phyloP scores from a whole-genome alignment of 2,888 invertebrate species.

The Piscicola geometra region DNA sequence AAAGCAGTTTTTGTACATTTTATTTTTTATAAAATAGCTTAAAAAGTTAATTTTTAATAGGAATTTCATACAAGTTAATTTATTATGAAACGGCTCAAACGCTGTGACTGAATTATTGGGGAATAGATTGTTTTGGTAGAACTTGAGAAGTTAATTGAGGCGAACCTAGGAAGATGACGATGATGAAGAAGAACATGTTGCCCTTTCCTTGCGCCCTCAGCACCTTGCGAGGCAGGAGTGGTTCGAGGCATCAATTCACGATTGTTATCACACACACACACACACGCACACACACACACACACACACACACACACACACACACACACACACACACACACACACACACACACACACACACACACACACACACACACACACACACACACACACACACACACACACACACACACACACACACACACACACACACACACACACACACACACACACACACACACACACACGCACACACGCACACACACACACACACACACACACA shows the following conservation, averaged over 20 bases:
- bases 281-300: slow-evolving; percentile 37
- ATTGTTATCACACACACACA: slow-evolving; percentile 34
- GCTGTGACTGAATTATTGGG: too few species aligned
- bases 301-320: slow-evolving; percentile 36
- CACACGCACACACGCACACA: neutral
- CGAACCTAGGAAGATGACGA: slow-evolving; percentile 89
- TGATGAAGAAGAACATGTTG: slow-evolving; percentile 96
- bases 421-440: slow-evolving; percentile 4
- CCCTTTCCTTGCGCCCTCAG: slow-evolving; percentile 90
- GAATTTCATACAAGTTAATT: too few species aligned
- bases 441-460: slow-evolving; percentile 4
- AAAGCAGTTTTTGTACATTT: too few species aligned
- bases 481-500: slow-evolving; percentile 16
- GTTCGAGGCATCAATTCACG: too few species aligned
- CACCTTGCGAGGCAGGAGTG: too few species aligned
- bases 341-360: slow-evolving; percentile 34
- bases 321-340: slow-evolving; percentile 35
- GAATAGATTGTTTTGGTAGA: too few species aligned
- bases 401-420: slow-evolving; percentile 44
- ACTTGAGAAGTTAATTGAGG: neutral
- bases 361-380: slow-evolving; percentile 36
- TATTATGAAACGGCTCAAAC: too few species aligned
- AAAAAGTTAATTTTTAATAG: too few species aligned
- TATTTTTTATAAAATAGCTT: too few species aligned
- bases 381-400: slow-evolving; percentile 31